These are phyloP conservation scores for Actenoides hombroni DNA, from an alignment of 2,113 vertebrate species.

Conservation along the genomic window DNA sequence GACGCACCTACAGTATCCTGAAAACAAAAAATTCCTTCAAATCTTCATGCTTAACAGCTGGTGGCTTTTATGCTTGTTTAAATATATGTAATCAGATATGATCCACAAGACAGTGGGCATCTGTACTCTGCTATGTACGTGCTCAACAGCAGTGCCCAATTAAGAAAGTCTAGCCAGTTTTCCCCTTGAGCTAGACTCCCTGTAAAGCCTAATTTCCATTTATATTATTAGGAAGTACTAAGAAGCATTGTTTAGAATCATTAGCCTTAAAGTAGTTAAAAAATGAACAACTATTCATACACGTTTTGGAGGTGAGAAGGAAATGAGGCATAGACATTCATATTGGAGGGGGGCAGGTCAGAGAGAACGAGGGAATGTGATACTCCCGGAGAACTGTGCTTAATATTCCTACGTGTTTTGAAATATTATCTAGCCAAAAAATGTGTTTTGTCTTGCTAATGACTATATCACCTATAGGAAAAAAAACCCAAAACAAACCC, in stretches of 20 bases:
- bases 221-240: conserved; percentile 15
- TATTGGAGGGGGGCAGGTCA: not conserved
- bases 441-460: conserved; percentile 26
- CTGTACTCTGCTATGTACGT: not conserved
- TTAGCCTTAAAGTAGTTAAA: not conserved
- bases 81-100: not conserved
- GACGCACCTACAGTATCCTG: not conserved
- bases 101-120: not conserved
- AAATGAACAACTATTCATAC: not conserved
- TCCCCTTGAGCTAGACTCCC: not conserved
- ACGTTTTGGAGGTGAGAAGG: conserved; percentile 2
- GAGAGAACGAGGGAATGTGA: not conserved
- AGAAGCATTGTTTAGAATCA: conserved; percentile 43
- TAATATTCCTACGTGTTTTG: not conserved
- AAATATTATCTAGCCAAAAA: conserved; percentile 27
- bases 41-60: not conserved
- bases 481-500: not conserved
- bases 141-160: not conserved
- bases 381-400: not conserved
- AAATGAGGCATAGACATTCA: conserved; percentile 35
- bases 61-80: not conserved
- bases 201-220: conserved; percentile 39
- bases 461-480: not conserved
- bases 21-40: not conserved
- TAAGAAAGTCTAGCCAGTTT: not conserved